Conservation (phyloP, 2,888 invertebrate genomes). For the Apotomis turbidana region DNA sequence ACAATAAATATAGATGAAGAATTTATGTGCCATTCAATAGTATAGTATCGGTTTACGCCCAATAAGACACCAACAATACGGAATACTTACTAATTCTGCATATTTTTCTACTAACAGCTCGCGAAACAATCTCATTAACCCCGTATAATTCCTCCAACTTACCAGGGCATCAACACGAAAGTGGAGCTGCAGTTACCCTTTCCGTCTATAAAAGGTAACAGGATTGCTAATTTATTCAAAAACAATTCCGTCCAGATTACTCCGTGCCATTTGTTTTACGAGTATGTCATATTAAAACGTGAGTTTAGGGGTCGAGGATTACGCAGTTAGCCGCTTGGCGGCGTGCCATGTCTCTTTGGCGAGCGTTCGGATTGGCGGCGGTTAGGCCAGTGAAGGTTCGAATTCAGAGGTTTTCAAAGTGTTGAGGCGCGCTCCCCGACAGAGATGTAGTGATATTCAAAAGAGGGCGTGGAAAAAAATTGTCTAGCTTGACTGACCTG, state of each 20-base stretch:
- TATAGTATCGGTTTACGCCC: background rate
- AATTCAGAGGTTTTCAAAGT: too few species aligned
- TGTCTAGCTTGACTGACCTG: too few species aligned
- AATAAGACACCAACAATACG: background rate
- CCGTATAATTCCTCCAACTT: constrained; percentile 11
- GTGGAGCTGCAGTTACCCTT: constrained; percentile 30
- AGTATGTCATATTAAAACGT: constrained; percentile 50
- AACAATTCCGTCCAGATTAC: constrained; percentile 47
- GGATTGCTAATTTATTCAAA: constrained; percentile 51
- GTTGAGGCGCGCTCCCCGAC: too few species aligned
- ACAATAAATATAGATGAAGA: too few species aligned
- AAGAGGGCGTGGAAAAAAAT: too few species aligned
- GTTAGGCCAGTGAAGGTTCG: constrained; percentile 52
- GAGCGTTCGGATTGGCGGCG: constrained; percentile 45
- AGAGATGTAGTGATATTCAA: too few species aligned
- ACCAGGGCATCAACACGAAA: constrained; percentile 7
- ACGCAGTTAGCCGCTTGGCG: constrained; percentile 57
- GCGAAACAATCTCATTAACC: constrained; percentile 4
- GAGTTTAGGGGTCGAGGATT: constrained; percentile 53
- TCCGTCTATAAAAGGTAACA: constrained; percentile 40
- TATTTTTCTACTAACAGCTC: background rate
- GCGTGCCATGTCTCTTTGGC: constrained; percentile 58
- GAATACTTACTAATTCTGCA: background rate
- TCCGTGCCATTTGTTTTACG: constrained; percentile 42
- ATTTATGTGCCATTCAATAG: background rate